Base-by-base conservation (phyloP, 1,140 invertebrate genomes). In the Trichomalopsis sarcophagae region DNA sequence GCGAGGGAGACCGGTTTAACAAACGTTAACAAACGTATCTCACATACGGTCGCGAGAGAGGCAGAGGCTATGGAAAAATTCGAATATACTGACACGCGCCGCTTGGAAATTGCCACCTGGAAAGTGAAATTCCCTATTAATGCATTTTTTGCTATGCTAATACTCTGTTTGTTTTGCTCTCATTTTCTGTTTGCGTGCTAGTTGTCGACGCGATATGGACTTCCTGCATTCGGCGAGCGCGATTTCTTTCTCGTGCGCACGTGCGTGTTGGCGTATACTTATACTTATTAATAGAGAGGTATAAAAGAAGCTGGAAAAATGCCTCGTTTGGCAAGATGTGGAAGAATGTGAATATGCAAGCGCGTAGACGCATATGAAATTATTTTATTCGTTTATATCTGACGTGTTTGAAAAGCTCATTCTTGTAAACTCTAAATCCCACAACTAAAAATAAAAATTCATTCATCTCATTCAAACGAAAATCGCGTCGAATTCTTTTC, bases 81-180 rank as follows among this genome's bases (percentile, higher is more conserved):
- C 0, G 40, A 80, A 81, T 66, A 81, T 71, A 69, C 9, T n/a
- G 50, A 80, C 68, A 68, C 62, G 14, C 36, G 50, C 2, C 13
- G 17, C 21, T 9, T 40, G 62, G 33, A 68, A 83, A 68, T 83
- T 44, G 30, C 55, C 23, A 77, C 36, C 36, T 77, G 81, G n/a
- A 83, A 84, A 78, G 75, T 84, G 55, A 84, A 84, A 84, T 78
- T 71, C 78, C 23, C 14, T 78, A 84, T 78, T 84, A 79, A 44
- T 73, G 27, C 23, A 55, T 84, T 84, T 84, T 79, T 84, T n/a
- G 0, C 6, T 69, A 77, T 68, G 62, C 75, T 47, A 77, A 84
- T 77, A 14, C 36, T n/a, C 14, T 5, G 47, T 44, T 55, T 6
- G 9, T 66, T 66, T 33, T 40, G 62, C 21, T 66, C 17, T 14